Percentiles rank a stretch among this genome's conserved stretches.
phyloP scores from a whole-genome alignment of 2,888 invertebrate species.

The Holacanthella duospinosa region DNA sequence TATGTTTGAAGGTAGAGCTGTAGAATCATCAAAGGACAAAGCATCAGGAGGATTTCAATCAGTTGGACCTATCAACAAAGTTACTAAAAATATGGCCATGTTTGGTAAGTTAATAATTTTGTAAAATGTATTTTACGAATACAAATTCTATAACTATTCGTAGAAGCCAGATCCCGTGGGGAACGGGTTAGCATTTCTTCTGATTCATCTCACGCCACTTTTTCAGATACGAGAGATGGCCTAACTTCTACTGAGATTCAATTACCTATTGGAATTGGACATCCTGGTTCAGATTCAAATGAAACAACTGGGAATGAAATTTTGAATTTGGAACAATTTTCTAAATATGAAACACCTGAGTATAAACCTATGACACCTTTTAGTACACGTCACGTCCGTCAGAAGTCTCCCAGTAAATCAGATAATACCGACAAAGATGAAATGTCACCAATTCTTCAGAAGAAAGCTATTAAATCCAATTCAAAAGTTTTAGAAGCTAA shows the following conservation, averaged over 20 bases:
- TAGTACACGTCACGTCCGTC: too few relatives aligned
- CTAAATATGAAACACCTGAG: too few relatives aligned
- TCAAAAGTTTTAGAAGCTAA: slow-evolving; percentile 3
- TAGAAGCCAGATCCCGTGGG: slow-evolving; percentile 32
- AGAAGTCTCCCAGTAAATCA: too few relatives aligned
- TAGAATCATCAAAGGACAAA: slow-evolving; percentile 28
- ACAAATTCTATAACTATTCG: not conserved
- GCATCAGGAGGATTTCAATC: slow-evolving; percentile 15
- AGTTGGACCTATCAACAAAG: slow-evolving; percentile 14
- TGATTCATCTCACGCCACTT: slow-evolving; percentile 13
- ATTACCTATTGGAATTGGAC: too few relatives aligned
- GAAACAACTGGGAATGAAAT: too few relatives aligned
- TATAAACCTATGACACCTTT: too few relatives aligned
- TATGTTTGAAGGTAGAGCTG: slow-evolving; percentile 56
- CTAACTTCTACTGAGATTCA: too few relatives aligned
- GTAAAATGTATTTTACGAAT: not conserved
- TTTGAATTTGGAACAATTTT: too few relatives aligned
- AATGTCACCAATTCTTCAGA: not conserved
- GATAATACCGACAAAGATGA: too few relatives aligned
- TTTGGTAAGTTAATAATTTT: slow-evolving; percentile 15
- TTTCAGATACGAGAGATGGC: not conserved
- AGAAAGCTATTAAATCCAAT: not conserved
- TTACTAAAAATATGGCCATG: slow-evolving; percentile 32
- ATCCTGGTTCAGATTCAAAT: too few relatives aligned
- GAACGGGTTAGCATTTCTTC: slow-evolving; percentile 35